phyloP scores from a whole-genome alignment of 2,113 vertebrate species.

The Mirounga angustirostris region DNA sequence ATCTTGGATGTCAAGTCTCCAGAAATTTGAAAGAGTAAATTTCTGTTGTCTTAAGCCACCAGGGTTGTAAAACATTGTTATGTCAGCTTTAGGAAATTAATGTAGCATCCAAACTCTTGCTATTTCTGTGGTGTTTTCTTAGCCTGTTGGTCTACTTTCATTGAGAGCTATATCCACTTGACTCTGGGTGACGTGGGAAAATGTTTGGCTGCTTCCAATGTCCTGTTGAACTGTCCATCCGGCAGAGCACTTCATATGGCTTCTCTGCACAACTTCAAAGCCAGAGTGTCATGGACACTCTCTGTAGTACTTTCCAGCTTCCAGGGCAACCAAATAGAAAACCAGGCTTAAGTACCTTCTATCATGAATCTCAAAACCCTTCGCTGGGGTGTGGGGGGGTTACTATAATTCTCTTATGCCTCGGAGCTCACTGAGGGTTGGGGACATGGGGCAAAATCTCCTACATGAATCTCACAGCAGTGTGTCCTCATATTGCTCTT shows the following conservation, averaged over 20 bases:
- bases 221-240: not conserved
- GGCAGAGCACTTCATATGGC: not conserved
- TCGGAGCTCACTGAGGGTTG: not conserved
- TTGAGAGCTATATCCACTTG: not conserved
- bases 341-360: not conserved
- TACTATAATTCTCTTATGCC: not conserved
- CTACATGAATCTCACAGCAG: not conserved
- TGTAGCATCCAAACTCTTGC: not conserved
- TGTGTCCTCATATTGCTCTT: not conserved
- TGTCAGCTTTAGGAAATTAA: not conserved
- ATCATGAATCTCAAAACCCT: not conserved
- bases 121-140: not conserved
- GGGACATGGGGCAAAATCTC: not conserved
- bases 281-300: not conserved
- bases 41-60: not conserved
- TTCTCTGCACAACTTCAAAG: not conserved
- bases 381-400: too few relatives aligned
- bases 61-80: not conserved
- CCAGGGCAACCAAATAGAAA: not conserved
- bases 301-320: not conserved
- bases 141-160: not conserved
- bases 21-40: not conserved
- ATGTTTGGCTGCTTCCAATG: not conserved
- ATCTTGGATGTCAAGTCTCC: not conserved
- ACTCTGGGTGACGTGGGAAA: not conserved